These are phyloP conservation scores for Eulimnadia texana DNA, from an alignment of 1,140 invertebrate species.

Conservation along the genomic window DNA sequence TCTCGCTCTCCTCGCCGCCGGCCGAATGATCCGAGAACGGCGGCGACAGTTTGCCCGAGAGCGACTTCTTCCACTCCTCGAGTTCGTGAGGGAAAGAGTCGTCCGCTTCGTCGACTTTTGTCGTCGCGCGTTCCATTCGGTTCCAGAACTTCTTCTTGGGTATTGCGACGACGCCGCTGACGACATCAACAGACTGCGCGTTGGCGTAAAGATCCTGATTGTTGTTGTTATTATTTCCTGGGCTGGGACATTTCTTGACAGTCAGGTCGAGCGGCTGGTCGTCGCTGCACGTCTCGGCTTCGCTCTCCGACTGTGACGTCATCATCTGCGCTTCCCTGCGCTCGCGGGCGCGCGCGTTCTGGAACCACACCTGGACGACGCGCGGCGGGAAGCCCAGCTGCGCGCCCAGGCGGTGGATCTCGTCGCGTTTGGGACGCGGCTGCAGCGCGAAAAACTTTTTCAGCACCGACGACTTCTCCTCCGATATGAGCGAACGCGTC, in stretches of 20 bases:
- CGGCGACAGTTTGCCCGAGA: constrained; percentile 16
- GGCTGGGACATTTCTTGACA: constrained; percentile 45
- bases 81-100: constrained; percentile 16
- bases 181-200: not conserved
- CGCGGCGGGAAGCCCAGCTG: constrained; percentile 77
- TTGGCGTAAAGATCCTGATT: not conserved
- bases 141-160: constrained; percentile 13
- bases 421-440: constrained; percentile 81
- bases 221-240: constrained; percentile 16
- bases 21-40: constrained; percentile 1
- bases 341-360: constrained; percentile 88
- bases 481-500: constrained; percentile 81
- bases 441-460: constrained; percentile 62
- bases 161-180: not conserved
- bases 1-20: not conserved
- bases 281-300: constrained; percentile 3
- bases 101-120: constrained; percentile 8
- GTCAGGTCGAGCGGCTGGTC: constrained; percentile 79
- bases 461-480: constrained; percentile 62
- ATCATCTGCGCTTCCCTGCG: constrained; percentile 39
- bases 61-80: constrained; percentile 15
- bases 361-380: constrained; percentile 87
- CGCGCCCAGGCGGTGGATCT: constrained; percentile 75
- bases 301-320: constrained; percentile 1
- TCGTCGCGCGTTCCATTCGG: not conserved